Evolutionary conservation across 2,888 invertebrate genomes (phyloP).

Genomic region (Pterostichus madidus): DNA sequence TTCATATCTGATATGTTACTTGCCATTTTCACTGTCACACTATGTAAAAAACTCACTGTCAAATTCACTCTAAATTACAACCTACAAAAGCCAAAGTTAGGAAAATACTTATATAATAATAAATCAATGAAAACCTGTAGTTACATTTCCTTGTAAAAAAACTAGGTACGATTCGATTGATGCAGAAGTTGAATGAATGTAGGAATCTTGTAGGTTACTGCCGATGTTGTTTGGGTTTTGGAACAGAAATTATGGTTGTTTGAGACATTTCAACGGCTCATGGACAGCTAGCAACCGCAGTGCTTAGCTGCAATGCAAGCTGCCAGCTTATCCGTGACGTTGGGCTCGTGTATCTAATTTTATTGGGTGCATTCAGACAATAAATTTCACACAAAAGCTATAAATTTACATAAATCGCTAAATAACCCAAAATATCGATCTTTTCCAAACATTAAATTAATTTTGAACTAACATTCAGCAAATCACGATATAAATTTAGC

Average conservation of each 20-base stretch:
- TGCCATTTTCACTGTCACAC: constrained; percentile 74
- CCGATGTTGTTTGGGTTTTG: constrained; percentile 11
- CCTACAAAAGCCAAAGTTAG: constrained; percentile 52
- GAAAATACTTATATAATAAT: constrained; percentile 62
- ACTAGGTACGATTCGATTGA: constrained; percentile 33
- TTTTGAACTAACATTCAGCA: too few species aligned
- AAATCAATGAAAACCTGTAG: constrained; percentile 63
- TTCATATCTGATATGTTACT: constrained; percentile 80
- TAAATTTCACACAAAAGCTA: background rate
- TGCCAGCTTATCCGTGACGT: constrained; percentile 60
- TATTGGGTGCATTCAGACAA: constrained; percentile 33
- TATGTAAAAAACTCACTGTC: constrained; percentile 44
- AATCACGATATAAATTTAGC: too few species aligned
- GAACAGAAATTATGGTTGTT: constrained; percentile 27
- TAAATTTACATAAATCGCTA: too few species aligned
- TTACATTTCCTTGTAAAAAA: constrained; percentile 62
- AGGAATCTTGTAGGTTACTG: constrained; percentile 10
- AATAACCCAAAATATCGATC: too few species aligned
- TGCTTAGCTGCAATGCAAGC: constrained; percentile 66
- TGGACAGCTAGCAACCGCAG: constrained; percentile 66
- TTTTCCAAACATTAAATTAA: too few species aligned
- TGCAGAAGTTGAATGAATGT: constrained; percentile 13
- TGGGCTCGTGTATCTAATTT: constrained; percentile 44
- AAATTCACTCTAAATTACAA: constrained; percentile 49
- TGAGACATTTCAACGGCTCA: constrained; percentile 41